These are phyloP conservation scores for Lysiphlebus fabarum DNA, from an alignment of 1,140 invertebrate species.

Conservation along the genomic window DNA sequence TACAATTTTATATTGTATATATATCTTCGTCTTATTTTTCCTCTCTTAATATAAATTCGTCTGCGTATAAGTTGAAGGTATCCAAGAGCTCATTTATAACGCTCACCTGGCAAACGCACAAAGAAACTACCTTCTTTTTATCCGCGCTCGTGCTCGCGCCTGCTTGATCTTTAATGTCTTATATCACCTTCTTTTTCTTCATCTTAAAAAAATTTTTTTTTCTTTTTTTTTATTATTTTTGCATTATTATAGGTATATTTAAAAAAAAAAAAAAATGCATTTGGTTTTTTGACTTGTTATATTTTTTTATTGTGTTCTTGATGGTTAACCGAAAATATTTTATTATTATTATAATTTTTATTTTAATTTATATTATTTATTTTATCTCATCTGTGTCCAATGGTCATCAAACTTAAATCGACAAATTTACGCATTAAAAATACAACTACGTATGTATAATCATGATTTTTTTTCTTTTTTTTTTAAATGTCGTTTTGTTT, in stretches of 20 bases:
- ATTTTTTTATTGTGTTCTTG: slow-evolving; percentile 13
- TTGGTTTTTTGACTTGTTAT: slow-evolving; percentile 20
- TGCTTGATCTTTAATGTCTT: slow-evolving; percentile 33
- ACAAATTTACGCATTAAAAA: background rate
- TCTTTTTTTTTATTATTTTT: slow-evolving; percentile 23
- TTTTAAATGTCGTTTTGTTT: too few relatives aligned
- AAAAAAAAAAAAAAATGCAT: slow-evolving; percentile 5
- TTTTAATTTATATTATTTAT: slow-evolving; percentile 11
- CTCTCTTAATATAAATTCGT: slow-evolving; percentile 17
- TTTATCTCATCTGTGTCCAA: slow-evolving; percentile 19
- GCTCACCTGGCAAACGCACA: slow-evolving; percentile 51
- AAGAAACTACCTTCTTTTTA: slow-evolving; percentile 43
- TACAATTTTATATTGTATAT: background rate
- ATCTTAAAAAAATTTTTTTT: slow-evolving; percentile 20
- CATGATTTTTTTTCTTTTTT: too few relatives aligned
- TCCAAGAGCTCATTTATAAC: slow-evolving; percentile 50
- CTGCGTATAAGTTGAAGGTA: background rate
- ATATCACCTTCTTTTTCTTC: slow-evolving; percentile 24
- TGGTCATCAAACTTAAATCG: background rate
- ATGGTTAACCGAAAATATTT: background rate
- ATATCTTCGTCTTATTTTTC: background rate
- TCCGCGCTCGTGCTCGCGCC: slow-evolving; percentile 28
- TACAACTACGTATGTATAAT: too few relatives aligned
- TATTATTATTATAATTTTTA: slow-evolving; percentile 1
- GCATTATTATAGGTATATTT: slow-evolving; percentile 10